Evolutionary conservation across 2,113 vertebrate species (phyloP).

Genomic region (Oreocharis arfaki): DNA sequence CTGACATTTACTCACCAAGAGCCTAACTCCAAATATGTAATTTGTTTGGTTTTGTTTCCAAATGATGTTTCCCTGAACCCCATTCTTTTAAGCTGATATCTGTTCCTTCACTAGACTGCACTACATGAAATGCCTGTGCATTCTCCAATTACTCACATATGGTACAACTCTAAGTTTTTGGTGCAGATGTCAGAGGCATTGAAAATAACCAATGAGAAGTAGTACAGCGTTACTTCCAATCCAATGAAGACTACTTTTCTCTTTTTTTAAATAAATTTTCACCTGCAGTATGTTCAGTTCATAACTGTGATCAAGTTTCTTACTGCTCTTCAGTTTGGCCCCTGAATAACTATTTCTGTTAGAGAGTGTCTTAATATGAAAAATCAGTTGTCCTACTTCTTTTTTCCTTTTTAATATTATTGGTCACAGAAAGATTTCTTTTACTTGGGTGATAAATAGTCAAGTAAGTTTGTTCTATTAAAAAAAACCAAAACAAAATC

Average conservation of each 20-base stretch:
- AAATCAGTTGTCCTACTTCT: background rate
- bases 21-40: background rate
- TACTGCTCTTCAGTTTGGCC: background rate
- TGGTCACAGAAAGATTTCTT: background rate
- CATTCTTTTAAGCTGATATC: constrained; percentile 11
- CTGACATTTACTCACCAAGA: background rate
- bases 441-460: background rate
- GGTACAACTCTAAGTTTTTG: background rate
- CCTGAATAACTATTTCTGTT: background rate
- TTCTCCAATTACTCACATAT: background rate
- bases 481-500: background rate
- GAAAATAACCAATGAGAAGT: background rate
- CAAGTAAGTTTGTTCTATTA: constrained; percentile 39
- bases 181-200: background rate
- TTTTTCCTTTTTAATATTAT: background rate
- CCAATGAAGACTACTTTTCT: background rate
- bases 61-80: background rate
- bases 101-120: background rate
- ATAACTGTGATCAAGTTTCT: background rate
- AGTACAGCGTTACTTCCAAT: background rate
- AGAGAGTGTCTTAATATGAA: background rate
- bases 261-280: background rate
- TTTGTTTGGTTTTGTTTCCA: background rate
- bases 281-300: background rate
- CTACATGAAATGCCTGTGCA: background rate